Conservation (phyloP, 2,113 vertebrate species). For the Abramis brama region DNA sequence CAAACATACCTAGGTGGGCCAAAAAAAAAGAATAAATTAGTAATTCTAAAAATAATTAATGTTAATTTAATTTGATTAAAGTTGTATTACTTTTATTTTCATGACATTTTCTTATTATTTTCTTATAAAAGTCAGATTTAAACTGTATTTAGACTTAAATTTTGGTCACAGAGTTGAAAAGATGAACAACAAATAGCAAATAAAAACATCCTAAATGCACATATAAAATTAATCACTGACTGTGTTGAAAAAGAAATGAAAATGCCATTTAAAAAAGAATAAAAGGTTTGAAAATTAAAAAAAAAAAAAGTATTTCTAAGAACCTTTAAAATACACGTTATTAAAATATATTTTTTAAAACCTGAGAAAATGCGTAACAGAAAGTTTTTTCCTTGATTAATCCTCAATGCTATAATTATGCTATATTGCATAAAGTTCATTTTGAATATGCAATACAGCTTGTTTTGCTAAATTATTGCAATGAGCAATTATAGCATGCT, state of each 20-base stretch:
- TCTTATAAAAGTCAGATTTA: not conserved
- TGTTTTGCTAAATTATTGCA: not conserved
- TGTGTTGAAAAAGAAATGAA: too few species aligned
- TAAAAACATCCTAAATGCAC: too few species aligned
- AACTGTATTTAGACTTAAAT: not conserved
- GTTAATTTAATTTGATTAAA: not conserved
- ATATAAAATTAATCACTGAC: too few species aligned
- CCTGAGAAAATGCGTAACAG: not conserved
- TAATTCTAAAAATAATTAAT: too few species aligned
- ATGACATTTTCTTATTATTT: not conserved
- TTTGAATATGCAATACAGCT: not conserved
- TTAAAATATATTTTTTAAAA: not conserved
- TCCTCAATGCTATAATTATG: not conserved
- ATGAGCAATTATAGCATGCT: not conserved
- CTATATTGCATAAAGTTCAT: too few species aligned
- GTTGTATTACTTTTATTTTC: not conserved
- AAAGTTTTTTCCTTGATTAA: not conserved
- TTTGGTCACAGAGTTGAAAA: not conserved
- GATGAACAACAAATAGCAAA: too few species aligned
- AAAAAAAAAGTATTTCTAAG: not conserved
- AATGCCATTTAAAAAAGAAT: too few species aligned
- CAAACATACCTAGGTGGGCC: not conserved
- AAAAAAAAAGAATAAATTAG: too few species aligned
- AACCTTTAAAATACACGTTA: not conserved
- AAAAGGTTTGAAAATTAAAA: too few species aligned